A percentile compares a stretch with the other conserved stretches of the same genome.
Conservation (phyloP, 1,140 invertebrate species). For the Caenorhabditis elegans region DNA sequence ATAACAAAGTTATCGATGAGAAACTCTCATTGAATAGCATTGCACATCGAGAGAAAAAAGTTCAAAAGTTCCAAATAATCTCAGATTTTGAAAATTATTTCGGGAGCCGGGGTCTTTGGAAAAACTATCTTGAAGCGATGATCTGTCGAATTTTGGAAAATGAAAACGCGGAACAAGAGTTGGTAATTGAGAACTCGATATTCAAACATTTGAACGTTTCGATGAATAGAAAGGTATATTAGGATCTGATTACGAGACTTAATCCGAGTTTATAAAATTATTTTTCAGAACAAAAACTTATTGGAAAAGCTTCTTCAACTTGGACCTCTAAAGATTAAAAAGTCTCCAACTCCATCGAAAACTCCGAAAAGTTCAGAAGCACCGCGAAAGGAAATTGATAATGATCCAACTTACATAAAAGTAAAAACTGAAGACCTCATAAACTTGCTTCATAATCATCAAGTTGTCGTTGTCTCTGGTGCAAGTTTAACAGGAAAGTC, state of each 20-base stretch:
- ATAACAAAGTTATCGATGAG: background rate
- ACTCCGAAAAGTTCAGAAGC: background rate
- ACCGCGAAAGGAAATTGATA: background rate
- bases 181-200: background rate
- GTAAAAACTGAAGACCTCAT: slow-evolving; percentile 18
- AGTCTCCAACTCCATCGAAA: background rate
- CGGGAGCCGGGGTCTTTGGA: background rate
- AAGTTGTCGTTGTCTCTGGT: background rate
- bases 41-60: background rate
- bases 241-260: no score
- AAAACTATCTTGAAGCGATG: background rate
- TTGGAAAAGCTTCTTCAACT: background rate
- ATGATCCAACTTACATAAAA: background rate
- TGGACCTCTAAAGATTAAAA: background rate
- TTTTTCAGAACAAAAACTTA: background rate
- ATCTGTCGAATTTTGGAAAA: background rate
- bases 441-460: background rate
- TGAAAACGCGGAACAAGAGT: background rate
- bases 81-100: background rate
- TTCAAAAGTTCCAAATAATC: slow-evolving; percentile 1
- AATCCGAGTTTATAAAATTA: no score
- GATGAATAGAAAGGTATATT: background rate
- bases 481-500: background rate
- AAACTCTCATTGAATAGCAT: background rate
- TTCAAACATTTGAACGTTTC: background rate